Evolutionary conservation across 53 echinoderm and acorn worm genomes (phyloP), one percentile per base, ranked within the genome.

Genomic region (Astropecten irregularis): DNA sequence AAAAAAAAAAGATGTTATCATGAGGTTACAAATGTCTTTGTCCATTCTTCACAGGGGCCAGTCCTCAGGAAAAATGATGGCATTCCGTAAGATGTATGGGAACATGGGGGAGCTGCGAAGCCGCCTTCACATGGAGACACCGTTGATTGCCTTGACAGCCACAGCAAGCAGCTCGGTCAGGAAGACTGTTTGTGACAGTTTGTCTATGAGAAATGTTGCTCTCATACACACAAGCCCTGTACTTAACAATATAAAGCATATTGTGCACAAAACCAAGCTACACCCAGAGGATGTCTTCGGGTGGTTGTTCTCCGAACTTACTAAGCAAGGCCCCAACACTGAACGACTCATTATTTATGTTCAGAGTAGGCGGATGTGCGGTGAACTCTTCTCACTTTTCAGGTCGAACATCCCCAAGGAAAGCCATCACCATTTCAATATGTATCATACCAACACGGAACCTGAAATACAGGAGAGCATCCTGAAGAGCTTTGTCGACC

Each of bases 361-460:
- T 65, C 65, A 65, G 37, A 34, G 34, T n/a, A 65, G 65, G 37
- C 11, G 34, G 34, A 34, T 22, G 37, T 65, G 65, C 34, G 65
- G 34, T 34, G 65, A 65, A 65, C 65, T 65, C 34, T 65, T 34
- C 37, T 65, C 30, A 16, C 5, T 65, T 16, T 65, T 65, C 65
- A 34, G 37, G 4, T 3, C 3, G 16, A 15, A 36, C 14, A 65
- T 65, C 65, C 65, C 65, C 21, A 37, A 8, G 23, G 18, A 34
- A 35, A 57, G 36, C 25, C 49, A 34, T n/a, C n/a, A n/a, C n/a
- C n/a, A n/a, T n/a, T n/a, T n/a, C n/a, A n/a, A n/a, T n/a, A n/a
- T n/a, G n/a, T 50, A 54, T 63, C 86, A 76, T 25, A 68, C 59
- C 25, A 72, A 46, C 57, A 84, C 72, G 28, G 84, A 71, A 33